Evolutionary conservation across 2,888 invertebrate species (phyloP).

Genomic region (Drosophila multiciliata): DNA sequence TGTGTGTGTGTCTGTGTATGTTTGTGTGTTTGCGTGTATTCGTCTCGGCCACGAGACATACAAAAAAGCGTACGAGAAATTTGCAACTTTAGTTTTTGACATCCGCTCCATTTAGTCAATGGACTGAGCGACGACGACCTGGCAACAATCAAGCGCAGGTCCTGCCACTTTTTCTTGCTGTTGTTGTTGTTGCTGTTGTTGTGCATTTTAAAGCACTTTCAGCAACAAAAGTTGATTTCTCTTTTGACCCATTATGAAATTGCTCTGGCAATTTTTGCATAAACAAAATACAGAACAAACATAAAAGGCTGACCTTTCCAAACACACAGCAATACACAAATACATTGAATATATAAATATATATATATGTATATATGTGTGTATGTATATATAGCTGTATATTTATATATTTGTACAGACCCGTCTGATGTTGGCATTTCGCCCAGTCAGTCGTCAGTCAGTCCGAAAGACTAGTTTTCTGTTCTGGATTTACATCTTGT

Average conservation of each 20-base stretch:
- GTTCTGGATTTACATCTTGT: constrained; percentile 20
- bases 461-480: constrained; percentile 46
- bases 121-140: constrained; percentile 68
- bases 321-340: constrained; percentile 25
- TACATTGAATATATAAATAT: constrained; percentile 4
- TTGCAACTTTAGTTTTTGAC: constrained; percentile 74
- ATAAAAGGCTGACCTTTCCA: constrained; percentile 72
- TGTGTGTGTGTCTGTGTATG: constrained; percentile 14
- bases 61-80: constrained; percentile 60
- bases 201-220: constrained; percentile 80
- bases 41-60: constrained; percentile 20
- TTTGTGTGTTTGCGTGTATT: constrained; percentile 12
- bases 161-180: constrained; percentile 37
- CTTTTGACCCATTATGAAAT: constrained; percentile 81
- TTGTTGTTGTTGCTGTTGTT: constrained; percentile 49
- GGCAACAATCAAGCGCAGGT: constrained; percentile 73
- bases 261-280: constrained; percentile 78
- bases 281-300: constrained; percentile 79
- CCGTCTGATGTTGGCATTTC: constrained; percentile 59
- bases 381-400: background rate
- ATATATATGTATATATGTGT: constrained; percentile 5
- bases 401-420: constrained; percentile 25
- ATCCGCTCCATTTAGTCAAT: constrained; percentile 77
- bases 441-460: constrained; percentile 41
- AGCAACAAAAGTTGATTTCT: constrained; percentile 77